These are phyloP conservation scores for Prosapia bicincta DNA, from an alignment of 2,888 invertebrate species.

Conservation along the genomic window DNA sequence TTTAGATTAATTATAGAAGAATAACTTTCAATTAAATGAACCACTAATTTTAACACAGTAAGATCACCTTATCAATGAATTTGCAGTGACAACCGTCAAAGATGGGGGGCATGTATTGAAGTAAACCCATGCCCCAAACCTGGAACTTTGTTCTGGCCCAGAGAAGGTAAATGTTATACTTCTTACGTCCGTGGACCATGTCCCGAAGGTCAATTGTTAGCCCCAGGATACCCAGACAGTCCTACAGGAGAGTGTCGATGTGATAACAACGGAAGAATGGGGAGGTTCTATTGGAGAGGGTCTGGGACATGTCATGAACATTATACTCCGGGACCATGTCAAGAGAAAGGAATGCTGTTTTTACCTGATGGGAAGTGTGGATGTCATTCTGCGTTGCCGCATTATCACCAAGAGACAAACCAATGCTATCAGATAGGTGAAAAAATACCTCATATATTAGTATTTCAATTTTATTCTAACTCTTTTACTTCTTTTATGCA, in stretches of 20 bases:
- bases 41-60: conserved; percentile 37
- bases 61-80: conserved; percentile 55
- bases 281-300: conserved; percentile 56
- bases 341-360: conserved; percentile 70
- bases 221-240: conserved; percentile 45
- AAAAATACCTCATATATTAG: no score
- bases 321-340: conserved; percentile 76
- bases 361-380: conserved; percentile 71
- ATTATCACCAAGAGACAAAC: conserved; percentile 65
- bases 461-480: no score
- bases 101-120: conserved; percentile 70
- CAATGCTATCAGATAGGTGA: conserved; percentile 75
- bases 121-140: conserved; percentile 61
- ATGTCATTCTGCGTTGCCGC: conserved; percentile 66
- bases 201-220: conserved; percentile 38
- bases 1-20: no score
- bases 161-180: conserved; percentile 70
- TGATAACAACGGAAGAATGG: conserved; percentile 50
- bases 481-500: no score
- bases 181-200: conserved; percentile 53
- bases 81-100: conserved; percentile 41
- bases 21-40: no score
- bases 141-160: conserved; percentile 72
- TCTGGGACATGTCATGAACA: conserved; percentile 73
- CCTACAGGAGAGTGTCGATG: conserved; percentile 65